phyloP scores from a whole-genome alignment of 2,797 vertebrate species.

The Garrulus glandarius region DNA sequence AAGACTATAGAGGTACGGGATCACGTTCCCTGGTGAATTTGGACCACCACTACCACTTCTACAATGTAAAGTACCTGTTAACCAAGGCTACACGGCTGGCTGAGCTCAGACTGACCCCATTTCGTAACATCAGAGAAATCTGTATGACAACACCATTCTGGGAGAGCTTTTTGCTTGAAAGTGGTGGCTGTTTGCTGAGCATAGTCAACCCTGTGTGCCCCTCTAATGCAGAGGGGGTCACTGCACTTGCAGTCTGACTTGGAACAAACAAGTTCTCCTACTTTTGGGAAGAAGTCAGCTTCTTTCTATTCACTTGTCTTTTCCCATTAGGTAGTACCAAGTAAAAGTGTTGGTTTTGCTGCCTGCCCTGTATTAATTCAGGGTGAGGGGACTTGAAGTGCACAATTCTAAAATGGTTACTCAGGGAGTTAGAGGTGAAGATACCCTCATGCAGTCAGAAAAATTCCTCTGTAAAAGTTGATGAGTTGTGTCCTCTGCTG shows the following conservation, averaged over 20 bases:
- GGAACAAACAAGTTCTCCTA: not conserved
- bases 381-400: not conserved
- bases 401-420: not conserved
- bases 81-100: not conserved
- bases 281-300: not conserved
- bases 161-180: not conserved
- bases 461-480: not conserved
- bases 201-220: not conserved
- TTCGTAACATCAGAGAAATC: not conserved
- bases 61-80: not conserved
- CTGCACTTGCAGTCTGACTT: not conserved
- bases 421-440: not conserved
- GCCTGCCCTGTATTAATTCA: not conserved
- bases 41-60: not conserved
- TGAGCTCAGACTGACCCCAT: not conserved
- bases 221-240: no score
- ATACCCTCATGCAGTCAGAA: not conserved
- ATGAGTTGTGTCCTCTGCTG: not conserved
- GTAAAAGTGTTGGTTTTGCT: not conserved
- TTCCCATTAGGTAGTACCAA: not conserved
- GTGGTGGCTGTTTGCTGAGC: not conserved
- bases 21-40: not conserved
- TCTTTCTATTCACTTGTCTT: not conserved
- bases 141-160: rapidly evolving
- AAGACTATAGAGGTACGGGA: not conserved